Percentiles rank a stretch among this genome's conserved stretches.
Conservation (phyloP, 2,797 vertebrate genomes). For the Sparus aurata region DNA sequence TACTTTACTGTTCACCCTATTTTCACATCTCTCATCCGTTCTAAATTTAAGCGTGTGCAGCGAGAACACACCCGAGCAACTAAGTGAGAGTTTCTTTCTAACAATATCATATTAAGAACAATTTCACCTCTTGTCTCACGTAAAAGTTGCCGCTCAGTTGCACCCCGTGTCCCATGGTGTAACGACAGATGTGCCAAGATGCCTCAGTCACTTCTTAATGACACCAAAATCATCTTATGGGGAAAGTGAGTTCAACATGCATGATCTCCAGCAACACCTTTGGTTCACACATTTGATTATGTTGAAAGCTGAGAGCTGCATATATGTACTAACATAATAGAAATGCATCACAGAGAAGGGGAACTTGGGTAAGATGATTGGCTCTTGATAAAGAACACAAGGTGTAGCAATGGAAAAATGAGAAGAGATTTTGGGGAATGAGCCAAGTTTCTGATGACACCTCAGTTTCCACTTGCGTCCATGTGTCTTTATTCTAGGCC, state of each 20-base stretch:
- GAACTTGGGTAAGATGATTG: not conserved
- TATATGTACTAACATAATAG: not conserved
- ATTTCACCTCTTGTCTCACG: not conserved
- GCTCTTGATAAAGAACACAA: not conserved
- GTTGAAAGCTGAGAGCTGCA: not conserved
- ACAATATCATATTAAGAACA: not conserved
- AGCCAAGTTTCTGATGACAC: conserved; percentile 50
- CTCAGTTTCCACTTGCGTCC: conserved; percentile 33
- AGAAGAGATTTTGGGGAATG: not conserved
- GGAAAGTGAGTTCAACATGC: too few species aligned
- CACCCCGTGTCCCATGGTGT: not conserved
- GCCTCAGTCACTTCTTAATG: not conserved
- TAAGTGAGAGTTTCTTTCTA: too few species aligned
- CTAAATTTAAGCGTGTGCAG: too few species aligned
- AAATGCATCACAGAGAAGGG: not conserved
- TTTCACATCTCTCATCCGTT: too few species aligned
- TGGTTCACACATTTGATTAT: not conserved
- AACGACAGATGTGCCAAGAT: not conserved
- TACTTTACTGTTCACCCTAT: too few species aligned
- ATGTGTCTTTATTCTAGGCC: conserved; percentile 40
- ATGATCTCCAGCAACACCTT: not conserved
- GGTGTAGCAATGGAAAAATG: not conserved
- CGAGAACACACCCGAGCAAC: too few species aligned
- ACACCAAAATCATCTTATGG: accelerated
- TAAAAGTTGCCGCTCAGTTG: too few species aligned